These are phyloP conservation scores for Sebastiscus albofasciatus DNA, from an alignment of 2,797 vertebrate genomes.

Conservation along the genomic window DNA sequence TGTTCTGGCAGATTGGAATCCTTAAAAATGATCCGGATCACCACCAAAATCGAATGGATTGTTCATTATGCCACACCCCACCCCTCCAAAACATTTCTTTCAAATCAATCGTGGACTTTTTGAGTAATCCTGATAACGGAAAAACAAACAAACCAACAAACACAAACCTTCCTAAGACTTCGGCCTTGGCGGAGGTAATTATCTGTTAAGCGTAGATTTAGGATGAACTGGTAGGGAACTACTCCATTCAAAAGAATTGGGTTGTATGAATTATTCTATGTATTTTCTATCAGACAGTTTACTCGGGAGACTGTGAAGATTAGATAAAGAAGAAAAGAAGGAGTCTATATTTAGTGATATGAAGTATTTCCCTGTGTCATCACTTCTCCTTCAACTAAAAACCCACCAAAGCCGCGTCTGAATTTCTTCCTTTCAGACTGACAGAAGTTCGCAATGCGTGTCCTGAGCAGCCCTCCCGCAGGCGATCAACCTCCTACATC, in stretches of 20 bases:
- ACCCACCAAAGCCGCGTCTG: neutral
- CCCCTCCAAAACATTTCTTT: no score
- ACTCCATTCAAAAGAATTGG: neutral
- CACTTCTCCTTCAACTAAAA: neutral
- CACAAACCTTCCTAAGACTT: no score
- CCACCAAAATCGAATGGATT: no score
- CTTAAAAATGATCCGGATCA: no score
- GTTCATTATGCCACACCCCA: no score
- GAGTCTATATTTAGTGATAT: neutral
- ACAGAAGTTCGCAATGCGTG: constrained; percentile 10
- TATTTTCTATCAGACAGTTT: neutral
- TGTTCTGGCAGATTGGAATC: no score
- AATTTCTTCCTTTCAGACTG: neutral
- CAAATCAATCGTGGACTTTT: no score
- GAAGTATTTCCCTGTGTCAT: constrained; percentile 9
- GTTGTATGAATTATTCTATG: neutral
- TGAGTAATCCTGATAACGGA: no score
- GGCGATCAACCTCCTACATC: constrained; percentile 30
- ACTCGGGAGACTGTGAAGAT: neutral
- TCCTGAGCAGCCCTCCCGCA: constrained; percentile 17
- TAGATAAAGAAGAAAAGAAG: neutral
- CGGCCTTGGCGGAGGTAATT: no score
- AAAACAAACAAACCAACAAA: no score
- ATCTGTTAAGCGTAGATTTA: neutral
- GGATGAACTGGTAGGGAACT: neutral